Base-by-base conservation (phyloP, 1,140 invertebrate species). In the Drosophila repletoides region DNA sequence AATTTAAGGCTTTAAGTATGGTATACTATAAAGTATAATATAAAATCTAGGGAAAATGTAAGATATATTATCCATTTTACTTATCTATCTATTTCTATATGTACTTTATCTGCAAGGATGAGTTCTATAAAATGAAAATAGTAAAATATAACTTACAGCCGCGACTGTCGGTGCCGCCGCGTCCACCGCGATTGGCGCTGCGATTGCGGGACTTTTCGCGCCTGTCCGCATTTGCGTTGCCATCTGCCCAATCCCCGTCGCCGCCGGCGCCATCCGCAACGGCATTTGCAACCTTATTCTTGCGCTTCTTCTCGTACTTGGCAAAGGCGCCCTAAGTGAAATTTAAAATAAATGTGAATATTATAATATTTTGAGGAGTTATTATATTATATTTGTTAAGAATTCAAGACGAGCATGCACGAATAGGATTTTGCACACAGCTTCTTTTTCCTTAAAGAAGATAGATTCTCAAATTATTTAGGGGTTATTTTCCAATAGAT, bases 281-380 rank as follows among this genome's bases (percentile, higher is more conserved):
- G 88, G 77, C 90, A 70, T 91, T 91, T 26, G 92, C 91, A 73
- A 94, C 92, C 68, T 94, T 92, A 86, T 93, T 95, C 91, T 96
- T 97, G 91, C 96, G 96, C 91, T 97, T 97, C 91, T 97, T 97
- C 17, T 95, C 94, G 58, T 93, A 93, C 46, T 93, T 95, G 77
- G 94, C 95, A 95, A 96, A 90, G 94, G 94, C 77, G 93, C 93
- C 94, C 95, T 90, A 19, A 4, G 24, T 17, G 0, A 10, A 53
- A 4, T 9, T 0, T 2, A 21, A 5, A 5, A 31, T 17, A 7
- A 14, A 10, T 6, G 3, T 5, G 7, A 45, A 17, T 49, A 38
- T 46, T 29, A 15, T 0, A 33, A 28, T 14, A 28, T 48, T 10
- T 41, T 4, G 0, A 0, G 3, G 5, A 19, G 9, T 12, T 1